phyloP scores from a whole-genome alignment of 2,797 vertebrate species.

The Neosalanx taihuensis region DNA sequence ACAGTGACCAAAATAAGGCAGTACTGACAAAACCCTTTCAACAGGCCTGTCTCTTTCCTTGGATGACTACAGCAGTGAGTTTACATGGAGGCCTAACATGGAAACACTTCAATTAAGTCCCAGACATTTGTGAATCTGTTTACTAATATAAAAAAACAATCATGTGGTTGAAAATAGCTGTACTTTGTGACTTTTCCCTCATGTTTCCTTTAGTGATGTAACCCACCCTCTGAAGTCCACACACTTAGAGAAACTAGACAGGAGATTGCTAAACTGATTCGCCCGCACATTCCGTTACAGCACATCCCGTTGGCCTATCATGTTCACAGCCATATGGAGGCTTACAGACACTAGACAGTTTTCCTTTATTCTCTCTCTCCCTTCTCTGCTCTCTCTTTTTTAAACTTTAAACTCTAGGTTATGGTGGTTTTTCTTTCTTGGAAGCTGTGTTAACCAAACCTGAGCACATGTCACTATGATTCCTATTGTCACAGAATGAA shows the following conservation, averaged over 20 bases:
- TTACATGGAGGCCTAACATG: no score
- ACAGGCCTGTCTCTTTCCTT: no score
- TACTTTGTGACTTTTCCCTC: not conserved
- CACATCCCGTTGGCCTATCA: slow-evolving; percentile 17
- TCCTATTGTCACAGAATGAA: no score
- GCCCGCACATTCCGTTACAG: slow-evolving; percentile 29
- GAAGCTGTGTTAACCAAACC: not conserved
- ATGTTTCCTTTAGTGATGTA: not conserved
- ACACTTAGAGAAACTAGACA: slow-evolving; percentile 5
- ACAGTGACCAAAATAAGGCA: no score
- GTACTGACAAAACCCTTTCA: no score
- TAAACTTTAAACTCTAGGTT: not conserved
- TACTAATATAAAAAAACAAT: no score
- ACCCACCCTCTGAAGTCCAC: not conserved
- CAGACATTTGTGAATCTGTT: no score
- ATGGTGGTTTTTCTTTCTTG: not conserved
- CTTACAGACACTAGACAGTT: slow-evolving; percentile 41
- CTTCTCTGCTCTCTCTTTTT: not conserved
- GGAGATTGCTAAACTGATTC: slow-evolving; percentile 17
- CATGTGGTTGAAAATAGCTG: no score
- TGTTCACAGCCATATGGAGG: slow-evolving; percentile 27
- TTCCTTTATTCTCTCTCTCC: not conserved
- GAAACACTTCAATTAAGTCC: no score
- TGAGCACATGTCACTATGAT: not conserved
- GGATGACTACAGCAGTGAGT: no score